These are phyloP conservation scores for Tetrapedia diversipes DNA, from an alignment of 2,888 invertebrate genomes.

Conservation along the genomic window DNA sequence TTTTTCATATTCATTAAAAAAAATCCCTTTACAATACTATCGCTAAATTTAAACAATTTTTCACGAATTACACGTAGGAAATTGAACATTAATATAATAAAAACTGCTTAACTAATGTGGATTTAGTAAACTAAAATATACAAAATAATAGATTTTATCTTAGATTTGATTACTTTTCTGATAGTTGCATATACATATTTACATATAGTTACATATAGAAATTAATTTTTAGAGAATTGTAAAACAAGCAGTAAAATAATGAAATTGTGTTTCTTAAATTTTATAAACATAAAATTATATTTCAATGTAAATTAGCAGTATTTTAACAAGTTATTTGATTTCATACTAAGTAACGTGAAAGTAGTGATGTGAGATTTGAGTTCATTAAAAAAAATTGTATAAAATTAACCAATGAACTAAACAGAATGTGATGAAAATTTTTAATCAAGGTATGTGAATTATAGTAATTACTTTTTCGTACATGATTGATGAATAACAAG, in stretches of 20 bases:
- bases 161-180: slow-evolving; percentile 50
- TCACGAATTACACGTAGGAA: slow-evolving; percentile 45
- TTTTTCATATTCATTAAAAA: slow-evolving; percentile 33
- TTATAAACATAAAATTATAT: slow-evolving; percentile 35
- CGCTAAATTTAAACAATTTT: slow-evolving; percentile 44
- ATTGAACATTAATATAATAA: slow-evolving; percentile 30
- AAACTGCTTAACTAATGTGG: slow-evolving; percentile 43
- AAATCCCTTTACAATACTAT: slow-evolving; percentile 40
- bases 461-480: slow-evolving; percentile 39
- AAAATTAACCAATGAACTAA: slow-evolving; percentile 37
- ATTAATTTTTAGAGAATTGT: slow-evolving; percentile 50
- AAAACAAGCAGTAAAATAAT: slow-evolving; percentile 21
- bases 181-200: slow-evolving; percentile 28
- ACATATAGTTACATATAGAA: slow-evolving; percentile 33
- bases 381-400: slow-evolving; percentile 41
- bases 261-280: slow-evolving; percentile 42
- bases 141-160: slow-evolving; percentile 46
- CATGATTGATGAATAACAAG: slow-evolving; percentile 22
- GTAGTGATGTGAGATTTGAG: slow-evolving; percentile 27
- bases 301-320: slow-evolving; percentile 38
- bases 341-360: slow-evolving; percentile 32
- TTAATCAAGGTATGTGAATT: slow-evolving; percentile 34
- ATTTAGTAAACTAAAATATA: slow-evolving; percentile 44
- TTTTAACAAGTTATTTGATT: slow-evolving; percentile 39
- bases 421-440: slow-evolving; percentile 37